Evolutionary conservation across 2,888 invertebrate genomes (phyloP), one percentile per base, ranked within the genome.

Genomic region (Cephus rjabovi): DNA sequence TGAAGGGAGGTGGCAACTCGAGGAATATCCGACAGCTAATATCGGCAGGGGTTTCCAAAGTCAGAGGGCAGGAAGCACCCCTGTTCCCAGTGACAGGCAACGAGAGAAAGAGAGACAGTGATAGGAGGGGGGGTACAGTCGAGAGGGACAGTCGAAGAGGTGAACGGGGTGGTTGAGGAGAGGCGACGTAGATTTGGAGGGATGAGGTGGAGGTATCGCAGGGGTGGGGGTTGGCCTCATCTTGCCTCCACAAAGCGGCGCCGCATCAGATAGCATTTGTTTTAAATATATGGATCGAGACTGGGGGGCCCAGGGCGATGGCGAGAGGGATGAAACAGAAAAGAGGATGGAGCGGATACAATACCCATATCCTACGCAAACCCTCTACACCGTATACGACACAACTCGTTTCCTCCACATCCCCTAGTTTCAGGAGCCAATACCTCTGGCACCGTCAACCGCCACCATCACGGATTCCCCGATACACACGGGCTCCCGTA

Each of bases 211-310:
- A 9, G 23, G 56, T 56, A 56, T 56, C 56, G 23, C 9, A 9
- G 56, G 9, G 56, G 56, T 56, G 15, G 56, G 83, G 86, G 83
- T 85, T 82, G 88, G 87, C 87, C 87, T 88, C 89, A 88, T 89
- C 88, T 89, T 86, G 87, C 86, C 87, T 89, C 86, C 89, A 90
- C 89, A 89, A 87, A 88, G 90, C 87, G 87, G 84, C 86, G 87
- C 87, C 86, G 89, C 89, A 91, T 91, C 91, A 90, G 90, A 91
- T 91, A 90, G 89, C 90, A 91, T 91, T 91, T 90, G 90, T 91
- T 91, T 91, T 89, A 91, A 91, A 91, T 91, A 90, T 91, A 91
- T 90, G 90, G 91, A 89, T 89, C 88, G 87, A 84, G 86, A 83
- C 83, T 79, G 80, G 76, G 82, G 84, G 83, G 81, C 76, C 80